Evolutionary conservation across 1,140 invertebrate genomes (phyloP), one percentile per base, ranked within the genome.

Genomic region (Drosophila parabipectinata): DNA sequence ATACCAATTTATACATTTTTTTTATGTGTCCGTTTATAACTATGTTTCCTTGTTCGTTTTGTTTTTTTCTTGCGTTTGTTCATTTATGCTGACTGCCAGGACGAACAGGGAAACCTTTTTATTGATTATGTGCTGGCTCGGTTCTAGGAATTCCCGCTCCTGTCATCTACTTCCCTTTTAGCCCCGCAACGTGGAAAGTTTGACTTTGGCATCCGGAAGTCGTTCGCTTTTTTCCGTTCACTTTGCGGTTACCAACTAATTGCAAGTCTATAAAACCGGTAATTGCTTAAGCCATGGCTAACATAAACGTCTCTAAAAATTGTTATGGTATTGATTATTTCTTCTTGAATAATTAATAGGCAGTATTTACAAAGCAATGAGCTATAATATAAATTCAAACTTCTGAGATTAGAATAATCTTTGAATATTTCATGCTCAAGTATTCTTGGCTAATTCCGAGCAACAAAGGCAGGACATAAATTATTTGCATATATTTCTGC

Each of bases 41-140:
- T 62, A 34, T 30, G 44, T 21, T 66, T 63, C 32, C 32, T 54
- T 30, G 30, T 63, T 56, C 15, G 39, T 48, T 32, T 44, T 71
- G 41, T 56, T 9, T 44, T 59, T 47, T 54, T 39, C 51, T 18
- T 68, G 60, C 44, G 60, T 39, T 47, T 45, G 45, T 18, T 14
- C 0, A 8, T 44, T 44, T 60, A 45, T 50, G 52, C 64, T 88
- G 78, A 54, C 74, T 68, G 34, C 3, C 34, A 12, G 34, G 9
- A 37, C 55, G 76, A 63, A 21, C 21, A 21, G 21, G 21, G 21
- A 21, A 21, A 21, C 21, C 66, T 51, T 85, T 82, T 88, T 85
- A 85, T 85, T 85, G 82, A 85, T 85, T 85, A 72, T 88, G 69
- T 72, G 66, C 51, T 71, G 62, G 48, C 62, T 50, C 59, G 41